Conservation (phyloP, 2,797 vertebrate genomes). For the Crenichthys baileyi region DNA sequence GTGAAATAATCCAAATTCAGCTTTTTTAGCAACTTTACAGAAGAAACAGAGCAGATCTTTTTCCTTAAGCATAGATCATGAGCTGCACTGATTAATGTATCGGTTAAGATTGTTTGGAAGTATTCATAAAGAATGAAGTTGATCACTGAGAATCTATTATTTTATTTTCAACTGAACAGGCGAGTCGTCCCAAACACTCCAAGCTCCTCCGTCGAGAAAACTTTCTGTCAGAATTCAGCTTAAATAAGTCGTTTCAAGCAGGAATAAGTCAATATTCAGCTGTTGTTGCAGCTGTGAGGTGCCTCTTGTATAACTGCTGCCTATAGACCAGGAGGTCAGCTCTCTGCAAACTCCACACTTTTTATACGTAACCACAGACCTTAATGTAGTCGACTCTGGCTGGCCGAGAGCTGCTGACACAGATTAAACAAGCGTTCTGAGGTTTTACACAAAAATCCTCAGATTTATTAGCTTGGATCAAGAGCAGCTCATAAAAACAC, state of each 20-base stretch:
- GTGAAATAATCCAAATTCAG: conserved; percentile 5
- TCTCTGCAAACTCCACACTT: background rate
- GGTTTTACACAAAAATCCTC: background rate
- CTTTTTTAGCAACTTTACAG: background rate
- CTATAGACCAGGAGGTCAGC: conserved; percentile 46
- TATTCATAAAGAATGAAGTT: background rate
- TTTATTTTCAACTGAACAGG: background rate
- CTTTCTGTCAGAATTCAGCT: conserved; percentile 13
- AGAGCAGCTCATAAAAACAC: too few species aligned
- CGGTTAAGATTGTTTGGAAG: too few species aligned
- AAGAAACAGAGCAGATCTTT: background rate
- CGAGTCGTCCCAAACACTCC: background rate
- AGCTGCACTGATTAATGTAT: background rate
- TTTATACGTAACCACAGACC: background rate
- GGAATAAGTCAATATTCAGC: background rate
- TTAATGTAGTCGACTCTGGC: conserved; percentile 3
- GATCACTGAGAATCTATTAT: too few species aligned
- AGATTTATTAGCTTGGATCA: too few species aligned
- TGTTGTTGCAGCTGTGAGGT: conserved; percentile 68
- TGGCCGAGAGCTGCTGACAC: too few species aligned
- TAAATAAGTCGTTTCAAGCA: background rate
- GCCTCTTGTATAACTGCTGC: conserved; percentile 49
- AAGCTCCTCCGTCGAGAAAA: background rate
- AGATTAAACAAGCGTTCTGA: too few species aligned
- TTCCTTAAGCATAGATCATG: background rate